These are phyloP conservation scores for Thereva nobilitata DNA, from an alignment of 2,888 invertebrate genomes.

Conservation along the genomic window DNA sequence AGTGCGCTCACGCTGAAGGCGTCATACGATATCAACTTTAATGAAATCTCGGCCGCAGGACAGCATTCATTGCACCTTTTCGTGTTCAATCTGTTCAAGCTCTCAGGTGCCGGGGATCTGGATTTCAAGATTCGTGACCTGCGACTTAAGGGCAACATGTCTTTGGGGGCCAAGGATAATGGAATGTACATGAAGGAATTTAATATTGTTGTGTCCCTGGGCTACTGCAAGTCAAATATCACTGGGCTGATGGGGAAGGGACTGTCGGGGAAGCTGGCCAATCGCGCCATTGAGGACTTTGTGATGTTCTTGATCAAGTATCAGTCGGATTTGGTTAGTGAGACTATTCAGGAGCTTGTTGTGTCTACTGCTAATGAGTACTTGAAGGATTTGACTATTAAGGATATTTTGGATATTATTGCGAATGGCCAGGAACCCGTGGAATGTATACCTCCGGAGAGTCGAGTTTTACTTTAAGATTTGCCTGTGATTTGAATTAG, in stretches of 20 bases:
- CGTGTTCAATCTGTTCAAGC: not conserved
- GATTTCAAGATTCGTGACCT: constrained; percentile 49
- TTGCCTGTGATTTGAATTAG: too few species aligned
- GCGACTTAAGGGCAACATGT: constrained; percentile 50
- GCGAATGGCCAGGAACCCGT: constrained; percentile 6
- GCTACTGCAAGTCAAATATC: constrained; percentile 49
- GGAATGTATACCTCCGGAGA: constrained; percentile 4
- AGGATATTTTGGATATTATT: constrained; percentile 22
- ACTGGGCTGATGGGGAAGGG: constrained; percentile 46
- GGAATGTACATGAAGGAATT: constrained; percentile 42
- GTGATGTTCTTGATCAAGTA: constrained; percentile 2
- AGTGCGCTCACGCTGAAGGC: constrained; percentile 49
- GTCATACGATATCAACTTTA: constrained; percentile 47
- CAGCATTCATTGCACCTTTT: not conserved
- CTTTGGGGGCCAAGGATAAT: constrained; percentile 41
- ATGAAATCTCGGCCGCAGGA: constrained; percentile 10
- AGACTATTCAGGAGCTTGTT: constrained; percentile 18
- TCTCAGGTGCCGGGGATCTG: constrained; percentile 47
- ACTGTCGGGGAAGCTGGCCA: constrained; percentile 17
- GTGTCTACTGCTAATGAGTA: constrained; percentile 11
- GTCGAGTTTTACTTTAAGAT: too few species aligned
- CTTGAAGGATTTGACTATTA: constrained; percentile 4
- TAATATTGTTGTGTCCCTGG: constrained; percentile 46
- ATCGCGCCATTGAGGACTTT: constrained; percentile 27
- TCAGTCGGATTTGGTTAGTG: constrained; percentile 7